Percentiles rank a stretch among this genome's conserved stretches.
phyloP scores from a whole-genome alignment of 2,888 invertebrate genomes.

The Ormyrus pomaceus region DNA sequence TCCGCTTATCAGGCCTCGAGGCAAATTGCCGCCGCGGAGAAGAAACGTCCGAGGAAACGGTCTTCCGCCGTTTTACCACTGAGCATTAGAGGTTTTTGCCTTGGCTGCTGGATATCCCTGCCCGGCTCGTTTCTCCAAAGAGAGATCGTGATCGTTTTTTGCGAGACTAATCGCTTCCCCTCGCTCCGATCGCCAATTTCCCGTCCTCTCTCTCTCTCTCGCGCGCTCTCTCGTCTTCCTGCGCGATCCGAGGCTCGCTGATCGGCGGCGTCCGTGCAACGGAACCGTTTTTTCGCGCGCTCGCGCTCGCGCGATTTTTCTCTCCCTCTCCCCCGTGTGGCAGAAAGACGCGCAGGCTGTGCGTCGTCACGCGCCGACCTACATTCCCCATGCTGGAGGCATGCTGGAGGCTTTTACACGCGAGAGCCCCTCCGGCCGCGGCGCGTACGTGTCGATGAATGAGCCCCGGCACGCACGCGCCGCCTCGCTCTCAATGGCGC shows the following conservation, averaged over 20 bases:
- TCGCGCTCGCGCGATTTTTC: not conserved
- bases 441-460: constrained; percentile 31
- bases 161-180: constrained; percentile 60
- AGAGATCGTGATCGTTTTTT: constrained; percentile 59
- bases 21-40: not conserved
- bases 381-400: constrained; percentile 61
- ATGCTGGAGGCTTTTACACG: constrained; percentile 61
- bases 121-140: constrained; percentile 59
- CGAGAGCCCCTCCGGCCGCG: constrained; percentile 30
- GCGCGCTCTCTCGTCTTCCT: constrained; percentile 27
- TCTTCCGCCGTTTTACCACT: constrained; percentile 65
- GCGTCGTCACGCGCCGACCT: constrained; percentile 60
- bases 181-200: constrained; percentile 60
- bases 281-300: constrained; percentile 31
- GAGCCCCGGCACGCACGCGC: constrained; percentile 7
- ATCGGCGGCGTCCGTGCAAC: constrained; percentile 23
- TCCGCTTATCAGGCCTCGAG: too few species aligned
- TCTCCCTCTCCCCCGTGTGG: not conserved
- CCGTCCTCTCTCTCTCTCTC: constrained; percentile 48
- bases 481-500: constrained; percentile 26
- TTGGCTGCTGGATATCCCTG: constrained; percentile 34
- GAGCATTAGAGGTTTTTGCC: constrained; percentile 62
- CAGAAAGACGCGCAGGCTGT: not conserved
- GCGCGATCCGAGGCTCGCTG: not conserved
- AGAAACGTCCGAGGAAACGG: constrained; percentile 66